Evolutionary conservation across 2,888 invertebrate species (phyloP).

Genomic region (Apotomis turbidana): DNA sequence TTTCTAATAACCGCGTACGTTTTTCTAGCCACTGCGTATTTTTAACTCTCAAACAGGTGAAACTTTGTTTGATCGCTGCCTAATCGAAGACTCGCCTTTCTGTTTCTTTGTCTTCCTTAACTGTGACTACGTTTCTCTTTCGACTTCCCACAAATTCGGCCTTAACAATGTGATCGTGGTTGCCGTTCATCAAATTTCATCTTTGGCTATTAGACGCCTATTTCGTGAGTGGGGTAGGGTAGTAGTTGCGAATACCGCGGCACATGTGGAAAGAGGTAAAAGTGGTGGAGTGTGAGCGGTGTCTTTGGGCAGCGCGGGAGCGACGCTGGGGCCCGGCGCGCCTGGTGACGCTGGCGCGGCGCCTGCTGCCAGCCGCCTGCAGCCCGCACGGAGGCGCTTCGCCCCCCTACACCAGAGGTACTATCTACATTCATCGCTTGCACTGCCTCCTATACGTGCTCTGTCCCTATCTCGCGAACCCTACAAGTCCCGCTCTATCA

Average conservation of each 20-base stretch:
- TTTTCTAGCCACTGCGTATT: conserved; percentile 7
- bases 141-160: conserved; percentile 8
- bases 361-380: conserved; percentile 89
- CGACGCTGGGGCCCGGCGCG: conserved; percentile 73
- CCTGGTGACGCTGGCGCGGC: conserved; percentile 79
- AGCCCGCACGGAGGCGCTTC: conserved; percentile 87
- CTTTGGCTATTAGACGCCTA: conserved; percentile 33
- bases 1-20: conserved; percentile 15
- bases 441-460: conserved; percentile 31
- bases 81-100: conserved; percentile 12
- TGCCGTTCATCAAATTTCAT: conserved; percentile 32
- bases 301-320: conserved; percentile 75
- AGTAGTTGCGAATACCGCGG: conserved; percentile 59
- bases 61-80: conserved; percentile 7
- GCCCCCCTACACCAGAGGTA: conserved; percentile 89
- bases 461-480: neutral
- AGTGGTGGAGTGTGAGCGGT: conserved; percentile 72
- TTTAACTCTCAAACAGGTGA: conserved; percentile 13
- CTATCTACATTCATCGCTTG: conserved; percentile 50
- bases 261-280: conserved; percentile 59
- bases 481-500: neutral
- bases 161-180: conserved; percentile 37
- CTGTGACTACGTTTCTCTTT: neutral
- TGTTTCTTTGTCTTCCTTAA: conserved; percentile 8
- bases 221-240: conserved; percentile 39